Conservation (phyloP, 2,797 vertebrate genomes). For the Phataginus tricuspis region DNA sequence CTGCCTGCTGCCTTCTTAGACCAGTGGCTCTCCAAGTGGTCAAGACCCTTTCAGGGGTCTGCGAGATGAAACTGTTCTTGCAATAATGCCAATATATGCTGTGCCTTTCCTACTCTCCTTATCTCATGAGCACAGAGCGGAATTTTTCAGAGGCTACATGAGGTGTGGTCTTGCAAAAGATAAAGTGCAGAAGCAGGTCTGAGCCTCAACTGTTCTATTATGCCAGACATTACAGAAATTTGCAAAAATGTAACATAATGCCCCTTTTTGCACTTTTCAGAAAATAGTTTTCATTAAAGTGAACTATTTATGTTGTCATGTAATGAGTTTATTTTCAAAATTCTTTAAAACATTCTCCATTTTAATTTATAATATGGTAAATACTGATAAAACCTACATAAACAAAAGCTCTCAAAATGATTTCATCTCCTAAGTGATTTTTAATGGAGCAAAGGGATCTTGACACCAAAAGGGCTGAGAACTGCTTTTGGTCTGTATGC, state of each 20-base stretch:
- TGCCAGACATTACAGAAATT: not conserved
- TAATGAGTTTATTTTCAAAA: not conserved
- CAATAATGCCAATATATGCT: fast-evolving
- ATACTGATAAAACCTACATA: fast-evolving
- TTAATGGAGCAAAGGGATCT: fast-evolving
- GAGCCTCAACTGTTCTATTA: not conserved
- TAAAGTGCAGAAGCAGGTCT: fast-evolving
- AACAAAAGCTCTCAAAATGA: not conserved
- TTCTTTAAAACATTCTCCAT: not conserved
- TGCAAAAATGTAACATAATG: not conserved
- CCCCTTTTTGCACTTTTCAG: not conserved
- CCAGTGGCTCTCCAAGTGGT: not conserved
- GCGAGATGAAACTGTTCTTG: fast-evolving
- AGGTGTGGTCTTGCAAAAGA: not conserved
- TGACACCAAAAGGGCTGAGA: not conserved
- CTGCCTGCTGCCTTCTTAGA: fast-evolving
- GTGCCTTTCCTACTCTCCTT: too few species aligned
- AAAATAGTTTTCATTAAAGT: not conserved
- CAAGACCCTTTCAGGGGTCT: not conserved
- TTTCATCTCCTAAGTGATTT: not conserved
- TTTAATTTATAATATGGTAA: not conserved
- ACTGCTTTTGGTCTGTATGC: fast-evolving
- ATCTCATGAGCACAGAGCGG: fast-evolving
- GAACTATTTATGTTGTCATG: too few species aligned
- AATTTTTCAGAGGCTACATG: not conserved